Conservation (phyloP, 2,888 invertebrate species). For the Amphimallon solstitiale region DNA sequence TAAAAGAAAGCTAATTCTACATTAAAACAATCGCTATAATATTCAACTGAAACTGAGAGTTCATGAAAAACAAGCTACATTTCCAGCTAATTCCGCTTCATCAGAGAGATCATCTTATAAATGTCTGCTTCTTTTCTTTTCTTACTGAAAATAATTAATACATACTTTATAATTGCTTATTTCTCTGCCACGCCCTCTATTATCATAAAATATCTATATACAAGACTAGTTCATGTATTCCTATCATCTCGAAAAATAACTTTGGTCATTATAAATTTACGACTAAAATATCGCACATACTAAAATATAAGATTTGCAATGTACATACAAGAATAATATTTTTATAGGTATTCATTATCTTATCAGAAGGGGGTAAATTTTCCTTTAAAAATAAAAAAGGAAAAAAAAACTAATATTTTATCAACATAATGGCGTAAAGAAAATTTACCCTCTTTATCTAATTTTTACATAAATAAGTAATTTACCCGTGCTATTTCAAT, state of each 20-base stretch:
- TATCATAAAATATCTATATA: constrained; percentile 25
- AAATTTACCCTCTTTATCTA: neutral
- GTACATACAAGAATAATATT: constrained; percentile 14
- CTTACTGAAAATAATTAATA: too few species aligned
- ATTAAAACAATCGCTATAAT: too few species aligned
- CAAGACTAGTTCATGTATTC: constrained; percentile 32
- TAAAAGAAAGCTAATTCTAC: too few species aligned
- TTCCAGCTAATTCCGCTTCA: too few species aligned
- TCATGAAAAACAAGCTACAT: too few species aligned
- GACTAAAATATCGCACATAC: constrained; percentile 20
- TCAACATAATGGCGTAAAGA: neutral
- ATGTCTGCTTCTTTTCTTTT: too few species aligned
- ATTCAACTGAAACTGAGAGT: too few species aligned
- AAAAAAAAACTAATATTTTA: neutral
- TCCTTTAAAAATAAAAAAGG: neutral
- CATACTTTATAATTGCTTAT: too few species aligned
- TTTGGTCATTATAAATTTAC: constrained; percentile 28
- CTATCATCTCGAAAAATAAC: constrained; percentile 27
- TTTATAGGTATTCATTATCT: too few species aligned
- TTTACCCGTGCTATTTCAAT: constrained; percentile 28
- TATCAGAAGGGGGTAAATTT: constrained; percentile 5
- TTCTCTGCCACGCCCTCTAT: too few species aligned
- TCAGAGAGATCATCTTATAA: too few species aligned
- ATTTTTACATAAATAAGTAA: constrained; percentile 13
- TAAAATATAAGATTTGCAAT: constrained; percentile 23